phyloP scores from a whole-genome alignment of 2,797 vertebrate species.

The Sternotherus odoratus region DNA sequence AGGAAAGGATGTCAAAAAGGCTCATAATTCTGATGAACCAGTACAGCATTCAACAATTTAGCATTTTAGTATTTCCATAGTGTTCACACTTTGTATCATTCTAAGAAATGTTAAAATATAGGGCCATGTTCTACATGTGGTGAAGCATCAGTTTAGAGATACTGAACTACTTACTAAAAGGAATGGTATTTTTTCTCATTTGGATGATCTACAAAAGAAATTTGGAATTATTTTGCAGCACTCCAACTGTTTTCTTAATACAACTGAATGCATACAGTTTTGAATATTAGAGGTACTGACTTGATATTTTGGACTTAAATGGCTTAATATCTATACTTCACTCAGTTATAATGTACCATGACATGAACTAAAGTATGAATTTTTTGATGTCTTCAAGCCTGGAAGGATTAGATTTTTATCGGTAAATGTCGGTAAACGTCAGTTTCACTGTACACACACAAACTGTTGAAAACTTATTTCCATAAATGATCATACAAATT shows the following conservation, averaged over 20 bases:
- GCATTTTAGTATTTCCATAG: slow-evolving; percentile 18
- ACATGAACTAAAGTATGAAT: background rate
- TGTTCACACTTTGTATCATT: slow-evolving; percentile 22
- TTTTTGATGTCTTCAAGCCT: background rate
- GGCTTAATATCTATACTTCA: background rate
- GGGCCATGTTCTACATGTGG: background rate
- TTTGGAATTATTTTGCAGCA: background rate
- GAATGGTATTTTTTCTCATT: background rate
- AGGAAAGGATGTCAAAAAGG: slow-evolving; percentile 36
- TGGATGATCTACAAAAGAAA: background rate
- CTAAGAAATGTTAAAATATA: slow-evolving; percentile 44
- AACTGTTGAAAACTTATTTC: background rate
- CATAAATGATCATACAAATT: background rate
- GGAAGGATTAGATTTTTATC: too few species aligned
- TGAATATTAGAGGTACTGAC: slow-evolving; percentile 7
- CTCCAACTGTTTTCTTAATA: background rate
- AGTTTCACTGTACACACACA: too few species aligned
- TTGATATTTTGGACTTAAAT: background rate
- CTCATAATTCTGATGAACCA: slow-evolving; percentile 54
- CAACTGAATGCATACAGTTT: background rate
- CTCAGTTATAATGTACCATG: background rate
- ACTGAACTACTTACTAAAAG: background rate
- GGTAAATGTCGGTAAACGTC: too few species aligned
- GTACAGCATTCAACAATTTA: slow-evolving; percentile 26
- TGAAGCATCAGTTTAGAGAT: background rate